Conservation (phyloP, 2,113 vertebrate genomes). For the Melanerpes aurifrons region DNA sequence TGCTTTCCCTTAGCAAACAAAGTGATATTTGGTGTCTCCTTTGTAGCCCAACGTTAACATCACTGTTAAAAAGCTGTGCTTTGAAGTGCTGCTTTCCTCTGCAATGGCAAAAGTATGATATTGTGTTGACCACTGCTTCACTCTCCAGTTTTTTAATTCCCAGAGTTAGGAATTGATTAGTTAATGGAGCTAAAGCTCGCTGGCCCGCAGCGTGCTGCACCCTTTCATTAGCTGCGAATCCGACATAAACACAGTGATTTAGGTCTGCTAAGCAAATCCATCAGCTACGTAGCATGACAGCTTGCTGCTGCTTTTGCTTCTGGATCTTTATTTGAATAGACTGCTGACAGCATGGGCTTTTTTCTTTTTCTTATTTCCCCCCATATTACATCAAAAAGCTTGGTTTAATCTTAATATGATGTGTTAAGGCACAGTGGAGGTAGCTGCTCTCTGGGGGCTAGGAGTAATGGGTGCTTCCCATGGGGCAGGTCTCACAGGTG, state of each 20-base stretch:
- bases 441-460: not conserved
- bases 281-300: not conserved
- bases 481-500: fast-evolving
- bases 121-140: not conserved
- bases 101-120: not conserved
- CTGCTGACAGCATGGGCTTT: not conserved
- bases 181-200: constrained; percentile 33
- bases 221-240: constrained; percentile 46
- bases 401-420: not conserved
- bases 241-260: constrained; percentile 43
- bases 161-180: constrained; percentile 9
- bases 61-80: not conserved
- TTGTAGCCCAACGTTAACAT: fast-evolving
- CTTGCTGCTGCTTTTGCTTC: not conserved
- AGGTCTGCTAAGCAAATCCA: constrained; percentile 19
- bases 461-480: not conserved
- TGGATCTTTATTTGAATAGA: not conserved
- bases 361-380: not conserved
- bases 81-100: not conserved
- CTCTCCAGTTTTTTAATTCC: not conserved
- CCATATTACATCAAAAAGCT: not conserved
- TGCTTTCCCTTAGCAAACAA: not conserved
- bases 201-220: constrained; percentile 15
- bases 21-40: not conserved
- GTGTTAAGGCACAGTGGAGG: not conserved